phyloP scores from a whole-genome alignment of 2,888 invertebrate species.

The Bombylius major region DNA sequence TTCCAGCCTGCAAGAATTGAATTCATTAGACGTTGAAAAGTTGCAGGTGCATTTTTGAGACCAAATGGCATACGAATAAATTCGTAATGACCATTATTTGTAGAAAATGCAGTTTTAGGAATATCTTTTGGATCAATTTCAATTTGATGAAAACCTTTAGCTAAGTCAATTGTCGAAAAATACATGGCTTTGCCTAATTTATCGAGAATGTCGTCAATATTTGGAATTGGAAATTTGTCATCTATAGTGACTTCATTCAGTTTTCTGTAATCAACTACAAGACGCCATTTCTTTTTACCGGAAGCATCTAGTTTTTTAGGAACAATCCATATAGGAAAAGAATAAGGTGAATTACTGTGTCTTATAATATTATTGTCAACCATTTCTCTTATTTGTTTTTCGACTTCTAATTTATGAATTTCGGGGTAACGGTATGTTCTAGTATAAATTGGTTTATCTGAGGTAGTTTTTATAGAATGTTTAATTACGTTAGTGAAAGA shows the following conservation, averaged over 20 bases:
- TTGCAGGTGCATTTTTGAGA: constrained; percentile 3
- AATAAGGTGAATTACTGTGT: constrained; percentile 14
- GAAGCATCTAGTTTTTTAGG: constrained; percentile 17
- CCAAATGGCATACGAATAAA: constrained; percentile 4
- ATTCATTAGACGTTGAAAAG: constrained; percentile 10
- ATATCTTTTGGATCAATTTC: constrained; percentile 6
- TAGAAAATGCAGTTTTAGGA: constrained; percentile 1
- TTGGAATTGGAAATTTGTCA: too few relatives aligned
- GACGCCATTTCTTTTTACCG: constrained; percentile 12
- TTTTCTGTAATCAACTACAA: constrained; percentile 3
- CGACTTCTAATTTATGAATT: constrained; percentile 2
- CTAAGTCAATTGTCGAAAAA: not conserved
- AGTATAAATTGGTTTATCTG: not conserved
- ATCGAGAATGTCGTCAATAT: too few relatives aligned
- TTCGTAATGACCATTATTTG: constrained; percentile 1
- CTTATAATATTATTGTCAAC: constrained; percentile 15
- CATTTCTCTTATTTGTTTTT: constrained; percentile 14
- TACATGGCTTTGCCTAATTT: too few relatives aligned
- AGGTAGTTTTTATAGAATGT: too few relatives aligned
- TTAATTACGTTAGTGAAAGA: too few relatives aligned
- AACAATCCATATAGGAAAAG: constrained; percentile 18
- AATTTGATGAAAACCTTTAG: constrained; percentile 21
- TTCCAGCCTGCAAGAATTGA: constrained; percentile 13
- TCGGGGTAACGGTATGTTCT: constrained; percentile 2
- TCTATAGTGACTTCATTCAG: too few relatives aligned